Base-by-base conservation (phyloP, 2,797 vertebrate genomes). In the Carcharodon carcharias region DNA sequence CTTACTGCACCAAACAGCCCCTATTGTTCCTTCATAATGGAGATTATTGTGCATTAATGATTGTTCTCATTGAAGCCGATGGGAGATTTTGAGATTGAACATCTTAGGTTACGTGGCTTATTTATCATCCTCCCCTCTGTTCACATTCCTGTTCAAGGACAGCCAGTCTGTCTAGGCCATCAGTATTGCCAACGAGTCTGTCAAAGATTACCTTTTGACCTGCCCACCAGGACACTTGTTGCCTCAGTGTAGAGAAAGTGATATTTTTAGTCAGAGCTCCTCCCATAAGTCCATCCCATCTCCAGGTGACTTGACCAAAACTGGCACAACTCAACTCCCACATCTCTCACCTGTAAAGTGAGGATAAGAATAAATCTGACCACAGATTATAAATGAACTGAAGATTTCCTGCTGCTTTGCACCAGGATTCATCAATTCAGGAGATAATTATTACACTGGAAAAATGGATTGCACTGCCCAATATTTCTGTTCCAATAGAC, bases 1-100 rank as follows among this genome's bases (percentile, higher is more conserved):
- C 91, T 67, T 26, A 93, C 91, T 65, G 91, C 91, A 21, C 61
- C 91, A 65, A 93, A 93, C 61, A 67, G 91, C 91, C 63, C n/a
- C 18, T 65, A 93, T 93, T 93, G 91, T 93, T 93, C 63, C 91
- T 61, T 67, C 45, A 93, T 93, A 93, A 93, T 65, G 61, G 61
- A 93, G n/a, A 45, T 91, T n/a, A 93, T 93, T 93, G 91, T 93
- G 91, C 91, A 63, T 93, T 93, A 93, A 93, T 93, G 91, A 93
- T 40, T 65, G n/a, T 93, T 65, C n/a, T 67, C 26, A 65, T 63
- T 93, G 61, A 45, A 65, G 91, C 91, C 61, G 23, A 21, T 93
- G 91, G 91, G 91, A 65, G 91, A 67, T 93, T 93, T 65, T 67
- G 35, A 93, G 91, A 65, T 93, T 45, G n/a, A 93, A 93, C n/a